A percentile compares a stretch with the other conserved stretches of the same genome.
Conservation (phyloP, 2,113 vertebrate genomes). For the Aspiorhynchus laticeps region DNA sequence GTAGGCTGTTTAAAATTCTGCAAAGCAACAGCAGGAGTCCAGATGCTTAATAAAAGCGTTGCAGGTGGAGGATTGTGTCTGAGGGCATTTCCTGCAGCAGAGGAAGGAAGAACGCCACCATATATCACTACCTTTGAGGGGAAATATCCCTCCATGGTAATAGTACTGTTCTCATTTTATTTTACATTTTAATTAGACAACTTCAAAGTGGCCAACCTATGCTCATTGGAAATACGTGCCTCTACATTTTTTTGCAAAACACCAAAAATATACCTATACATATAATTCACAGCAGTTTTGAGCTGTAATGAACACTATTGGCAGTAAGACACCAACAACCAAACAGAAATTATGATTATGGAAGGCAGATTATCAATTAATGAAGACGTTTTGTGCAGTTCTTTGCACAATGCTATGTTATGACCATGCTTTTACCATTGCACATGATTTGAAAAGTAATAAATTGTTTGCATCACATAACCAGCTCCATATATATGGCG, state of each 20-base stretch:
- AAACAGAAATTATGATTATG: not conserved
- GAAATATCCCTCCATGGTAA: not conserved
- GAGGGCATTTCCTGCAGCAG: constrained; percentile 1
- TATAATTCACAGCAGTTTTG: not conserved
- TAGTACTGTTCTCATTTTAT: not conserved
- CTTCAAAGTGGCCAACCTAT: not conserved
- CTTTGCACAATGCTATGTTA: not conserved
- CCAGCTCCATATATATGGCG: not conserved
- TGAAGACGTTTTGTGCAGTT: not conserved
- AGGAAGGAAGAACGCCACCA: constrained; percentile 9
- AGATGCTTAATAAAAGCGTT: constrained; percentile 47
- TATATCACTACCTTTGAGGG: constrained; percentile 7
- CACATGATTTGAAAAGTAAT: not conserved
- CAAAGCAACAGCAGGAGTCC: constrained; percentile 31
- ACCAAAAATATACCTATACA: not conserved
- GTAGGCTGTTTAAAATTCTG: constrained; percentile 53
- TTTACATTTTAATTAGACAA: constrained; percentile 22
- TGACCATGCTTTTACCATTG: not conserved
- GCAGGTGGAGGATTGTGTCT: constrained; percentile 32
- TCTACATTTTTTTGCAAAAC: not conserved
- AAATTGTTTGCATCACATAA: not conserved
- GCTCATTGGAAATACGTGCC: not conserved
- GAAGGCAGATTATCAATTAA: not conserved
- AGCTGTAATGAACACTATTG: not conserved
- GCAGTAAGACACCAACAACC: not conserved